Evolutionary conservation across 1,140 invertebrate species (phyloP).

Genomic region (Drosophila bocki): DNA sequence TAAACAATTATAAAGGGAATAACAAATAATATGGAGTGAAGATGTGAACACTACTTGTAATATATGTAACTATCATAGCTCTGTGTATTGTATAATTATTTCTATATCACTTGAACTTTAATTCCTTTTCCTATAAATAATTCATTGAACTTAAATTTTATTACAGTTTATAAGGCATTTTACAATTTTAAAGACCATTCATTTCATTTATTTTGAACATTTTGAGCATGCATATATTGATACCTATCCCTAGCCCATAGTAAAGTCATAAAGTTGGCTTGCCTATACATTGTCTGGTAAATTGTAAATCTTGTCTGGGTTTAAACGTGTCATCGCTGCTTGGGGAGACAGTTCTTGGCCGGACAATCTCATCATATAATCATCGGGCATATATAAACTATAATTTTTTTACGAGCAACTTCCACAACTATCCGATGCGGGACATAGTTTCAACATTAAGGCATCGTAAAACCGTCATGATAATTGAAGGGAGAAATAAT

Average conservation of each 20-base stretch:
- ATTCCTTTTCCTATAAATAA: neutral
- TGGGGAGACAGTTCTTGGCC: conserved; percentile 23
- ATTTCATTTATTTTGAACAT: conserved; percentile 8
- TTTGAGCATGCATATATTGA: neutral
- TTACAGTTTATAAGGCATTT: neutral
- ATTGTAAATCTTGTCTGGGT: conserved; percentile 37
- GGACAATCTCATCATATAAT: conserved; percentile 20
- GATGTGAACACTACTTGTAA: too few relatives aligned
- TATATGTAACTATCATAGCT: too few relatives aligned
- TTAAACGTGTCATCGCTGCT: conserved; percentile 30
- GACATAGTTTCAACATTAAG: conserved; percentile 77
- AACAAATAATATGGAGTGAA: neutral
- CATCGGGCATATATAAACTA: conserved; percentile 48
- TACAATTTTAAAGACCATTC: neutral
- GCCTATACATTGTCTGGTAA: conserved; percentile 42
- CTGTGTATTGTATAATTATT: too few relatives aligned
- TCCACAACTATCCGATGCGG: conserved; percentile 50
- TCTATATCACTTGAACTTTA: too few relatives aligned
- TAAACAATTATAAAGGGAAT: neutral
- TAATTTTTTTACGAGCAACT: conserved; percentile 68
- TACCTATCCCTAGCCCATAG: neutral
- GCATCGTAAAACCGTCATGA: conserved; percentile 77
- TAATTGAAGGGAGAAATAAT: conserved; percentile 66
- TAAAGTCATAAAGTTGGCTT: conserved; percentile 27
- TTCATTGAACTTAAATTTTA: neutral